A percentile compares a stretch with the other conserved stretches of the same genome.
Evolutionary conservation across 2,888 invertebrate species (phyloP).

Genomic region (Heterodera filipjevi): DNA sequence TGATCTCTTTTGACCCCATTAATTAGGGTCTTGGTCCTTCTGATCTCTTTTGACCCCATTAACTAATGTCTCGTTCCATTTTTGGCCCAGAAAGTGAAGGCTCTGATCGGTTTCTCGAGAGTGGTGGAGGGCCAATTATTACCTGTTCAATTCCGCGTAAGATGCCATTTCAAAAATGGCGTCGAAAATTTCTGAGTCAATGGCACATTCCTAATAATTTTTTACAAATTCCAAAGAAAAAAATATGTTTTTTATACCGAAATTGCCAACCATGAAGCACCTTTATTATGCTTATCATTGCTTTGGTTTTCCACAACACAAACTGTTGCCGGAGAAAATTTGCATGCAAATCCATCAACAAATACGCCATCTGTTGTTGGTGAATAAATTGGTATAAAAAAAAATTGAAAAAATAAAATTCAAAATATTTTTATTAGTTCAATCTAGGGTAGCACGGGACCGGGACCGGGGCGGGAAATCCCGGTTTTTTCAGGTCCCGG

Average conservation of each 20-base stretch:
- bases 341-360: not conserved
- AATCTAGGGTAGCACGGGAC: no score
- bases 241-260: not conserved
- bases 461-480: no score
- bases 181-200: conserved; percentile 13
- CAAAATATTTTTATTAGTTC: no score
- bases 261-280: not conserved
- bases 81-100: not conserved
- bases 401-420: no score
- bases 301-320: not conserved
- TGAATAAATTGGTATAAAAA: no score
- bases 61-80: not conserved
- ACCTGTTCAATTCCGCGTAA: conserved; percentile 2
- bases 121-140: not conserved
- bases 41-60: no score
- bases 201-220: conserved; percentile 10
- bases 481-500: no score
- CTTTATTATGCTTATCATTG: not conserved
- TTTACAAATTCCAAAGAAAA: conserved; percentile 10
- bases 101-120: not conserved
- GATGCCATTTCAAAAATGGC: conserved; percentile 3
- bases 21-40: no score
- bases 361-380: no score
- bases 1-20: no score
- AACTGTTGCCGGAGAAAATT: not conserved